These are phyloP conservation scores for Hesperia comma DNA, from an alignment of 2,888 invertebrate species.

Conservation along the genomic window DNA sequence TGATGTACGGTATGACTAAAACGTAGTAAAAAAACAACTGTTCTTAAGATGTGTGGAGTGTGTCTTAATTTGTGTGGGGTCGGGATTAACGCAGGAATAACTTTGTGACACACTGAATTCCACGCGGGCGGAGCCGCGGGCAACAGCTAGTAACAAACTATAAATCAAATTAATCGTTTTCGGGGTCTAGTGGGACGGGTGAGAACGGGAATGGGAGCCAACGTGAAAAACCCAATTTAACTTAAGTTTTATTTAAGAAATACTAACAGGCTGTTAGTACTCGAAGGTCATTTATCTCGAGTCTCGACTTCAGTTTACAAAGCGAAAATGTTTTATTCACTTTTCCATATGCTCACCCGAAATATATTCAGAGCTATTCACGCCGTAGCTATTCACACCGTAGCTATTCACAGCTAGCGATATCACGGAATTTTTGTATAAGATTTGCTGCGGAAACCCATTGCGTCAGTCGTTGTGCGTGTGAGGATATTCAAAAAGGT, in stretches of 20 bases:
- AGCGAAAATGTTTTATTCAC: slow-evolving; percentile 12
- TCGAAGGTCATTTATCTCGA: slow-evolving; percentile 1
- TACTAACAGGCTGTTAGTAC: not conserved
- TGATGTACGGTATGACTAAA: too few species aligned
- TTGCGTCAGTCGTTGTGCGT: not conserved
- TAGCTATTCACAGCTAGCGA: not conserved
- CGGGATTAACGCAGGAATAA: too few species aligned
- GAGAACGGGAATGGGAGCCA: too few species aligned
- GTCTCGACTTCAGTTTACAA: not conserved
- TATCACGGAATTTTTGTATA: not conserved
- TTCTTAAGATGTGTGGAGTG: too few species aligned
- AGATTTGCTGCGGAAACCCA: not conserved
- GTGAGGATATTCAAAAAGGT: not conserved
- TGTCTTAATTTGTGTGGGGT: too few species aligned
- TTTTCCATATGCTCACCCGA: slow-evolving; percentile 5
- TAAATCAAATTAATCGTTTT: too few species aligned
- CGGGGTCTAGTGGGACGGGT: too few species aligned
- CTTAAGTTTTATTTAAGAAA: not conserved
- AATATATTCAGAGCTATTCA: slow-evolving; percentile 10
- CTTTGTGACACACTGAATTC: too few species aligned
- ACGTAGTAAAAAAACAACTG: too few species aligned
- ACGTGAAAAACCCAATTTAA: not conserved
- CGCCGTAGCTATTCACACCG: not conserved
- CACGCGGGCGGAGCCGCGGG: too few species aligned
- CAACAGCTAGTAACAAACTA: too few species aligned